A percentile compares a stretch with the other conserved stretches of the same genome.
These are phyloP conservation scores for Acheta domesticus DNA, from an alignment of 2,888 invertebrate genomes.

Conservation along the genomic window DNA sequence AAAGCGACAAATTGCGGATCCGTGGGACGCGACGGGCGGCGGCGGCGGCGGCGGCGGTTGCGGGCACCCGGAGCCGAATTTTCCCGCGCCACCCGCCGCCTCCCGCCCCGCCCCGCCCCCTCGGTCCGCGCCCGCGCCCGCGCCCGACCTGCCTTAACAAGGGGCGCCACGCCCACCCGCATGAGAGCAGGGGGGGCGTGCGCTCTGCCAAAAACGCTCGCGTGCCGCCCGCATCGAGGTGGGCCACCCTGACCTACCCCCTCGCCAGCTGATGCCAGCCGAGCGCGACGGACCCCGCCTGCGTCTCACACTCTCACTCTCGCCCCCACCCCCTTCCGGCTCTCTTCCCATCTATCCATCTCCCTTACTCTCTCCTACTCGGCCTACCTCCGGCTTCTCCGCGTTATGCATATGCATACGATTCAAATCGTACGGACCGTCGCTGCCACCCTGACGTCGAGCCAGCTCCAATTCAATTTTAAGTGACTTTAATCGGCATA, in stretches of 20 bases:
- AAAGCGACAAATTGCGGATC: too few species aligned
- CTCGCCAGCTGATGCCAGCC: too few species aligned
- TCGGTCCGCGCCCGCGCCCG: not conserved
- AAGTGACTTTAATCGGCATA: constrained; percentile 1
- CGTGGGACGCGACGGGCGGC: too few species aligned
- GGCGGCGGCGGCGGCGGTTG: not conserved
- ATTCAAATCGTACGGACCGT: not conserved
- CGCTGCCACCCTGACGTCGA: not conserved
- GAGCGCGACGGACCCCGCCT: too few species aligned
- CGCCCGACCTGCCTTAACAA: not conserved
- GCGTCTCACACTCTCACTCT: too few species aligned
- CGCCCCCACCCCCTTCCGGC: not conserved
- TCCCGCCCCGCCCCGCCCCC: not conserved
- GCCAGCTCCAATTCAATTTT: not conserved
- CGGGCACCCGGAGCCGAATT: not conserved
- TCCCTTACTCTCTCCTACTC: not conserved
- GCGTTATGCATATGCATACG: not conserved
- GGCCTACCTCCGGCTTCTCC: not conserved
- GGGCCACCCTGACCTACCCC: too few species aligned
- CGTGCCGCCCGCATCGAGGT: too few species aligned
- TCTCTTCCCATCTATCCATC: not conserved
- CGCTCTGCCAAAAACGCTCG: too few species aligned
- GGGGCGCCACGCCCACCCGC: too few species aligned
- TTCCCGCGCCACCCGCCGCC: not conserved
- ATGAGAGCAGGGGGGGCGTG: too few species aligned